Percentiles rank a stretch among this genome's conserved stretches.
phyloP scores from a whole-genome alignment of 2,797 vertebrate genomes.

The Diplodus sargus region DNA sequence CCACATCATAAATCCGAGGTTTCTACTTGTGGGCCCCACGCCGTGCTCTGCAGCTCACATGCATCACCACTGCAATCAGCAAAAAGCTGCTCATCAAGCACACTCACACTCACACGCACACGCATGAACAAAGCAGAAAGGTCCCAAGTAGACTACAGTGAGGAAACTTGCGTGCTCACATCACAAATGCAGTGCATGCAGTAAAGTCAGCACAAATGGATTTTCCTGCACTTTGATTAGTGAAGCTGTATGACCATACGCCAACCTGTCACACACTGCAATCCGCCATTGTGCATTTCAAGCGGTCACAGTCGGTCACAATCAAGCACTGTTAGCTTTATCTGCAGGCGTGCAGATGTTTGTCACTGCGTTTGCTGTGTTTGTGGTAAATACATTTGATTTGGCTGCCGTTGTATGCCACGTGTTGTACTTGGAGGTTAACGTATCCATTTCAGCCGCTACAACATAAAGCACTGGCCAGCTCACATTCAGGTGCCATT shows the following conservation, averaged over 20 bases:
- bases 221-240: not conserved
- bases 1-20: slow-evolving; percentile 56
- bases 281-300: slow-evolving; percentile 17
- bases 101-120: not conserved
- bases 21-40: slow-evolving; percentile 3
- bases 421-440: not conserved
- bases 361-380: too few species aligned
- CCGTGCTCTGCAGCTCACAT: slow-evolving; percentile 24
- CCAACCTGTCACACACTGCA: not conserved
- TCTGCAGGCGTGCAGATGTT: slow-evolving; percentile 3
- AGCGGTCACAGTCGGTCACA: not conserved
- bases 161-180: not conserved
- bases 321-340: slow-evolving; percentile 13
- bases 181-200: not conserved
- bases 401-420: too few species aligned
- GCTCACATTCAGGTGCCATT: not conserved
- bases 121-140: not conserved
- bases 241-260: not conserved
- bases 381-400: too few species aligned
- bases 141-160: not conserved
- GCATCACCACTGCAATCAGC: slow-evolving; percentile 37
- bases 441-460: not conserved
- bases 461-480: not conserved
- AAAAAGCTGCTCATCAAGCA: slow-evolving; percentile 39
- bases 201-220: not conserved